Evolutionary conservation across 1,140 invertebrate species (phyloP).

Genomic region (Formica exsecta): DNA sequence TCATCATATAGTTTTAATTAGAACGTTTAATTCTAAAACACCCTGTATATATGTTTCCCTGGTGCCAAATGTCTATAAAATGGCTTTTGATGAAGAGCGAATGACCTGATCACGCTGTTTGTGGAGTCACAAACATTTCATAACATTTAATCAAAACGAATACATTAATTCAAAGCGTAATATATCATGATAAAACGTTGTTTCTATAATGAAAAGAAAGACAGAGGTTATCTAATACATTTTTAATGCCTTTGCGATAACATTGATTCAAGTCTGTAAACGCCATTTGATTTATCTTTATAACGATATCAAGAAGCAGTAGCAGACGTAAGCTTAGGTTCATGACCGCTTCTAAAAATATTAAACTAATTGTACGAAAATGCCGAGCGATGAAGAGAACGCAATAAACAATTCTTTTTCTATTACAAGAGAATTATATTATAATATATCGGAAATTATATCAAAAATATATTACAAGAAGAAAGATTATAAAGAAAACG

Average conservation of each 20-base stretch:
- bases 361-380: background rate
- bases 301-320: background rate
- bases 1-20: too few relatives aligned
- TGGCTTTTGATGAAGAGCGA: background rate
- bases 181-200: background rate
- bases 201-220: background rate
- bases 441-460: too few relatives aligned
- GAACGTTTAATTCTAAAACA: too few relatives aligned
- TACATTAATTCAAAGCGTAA: too few relatives aligned
- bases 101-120: background rate
- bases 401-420: background rate
- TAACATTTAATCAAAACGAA: background rate
- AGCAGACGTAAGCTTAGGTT: conserved; percentile 14
- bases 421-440: background rate
- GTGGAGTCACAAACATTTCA: background rate
- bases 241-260: conserved; percentile 5
- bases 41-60: too few relatives aligned
- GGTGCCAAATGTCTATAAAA: background rate
- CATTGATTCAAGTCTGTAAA: background rate
- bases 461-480: background rate
- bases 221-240: conserved; percentile 12
- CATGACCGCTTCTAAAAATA: background rate
- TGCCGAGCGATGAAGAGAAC: background rate
- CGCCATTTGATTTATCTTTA: background rate
- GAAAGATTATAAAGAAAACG: background rate